A percentile compares a stretch with the other conserved stretches of the same genome.
Conservation (phyloP, 1,140 invertebrate species). For the Triops cancriformis region DNA sequence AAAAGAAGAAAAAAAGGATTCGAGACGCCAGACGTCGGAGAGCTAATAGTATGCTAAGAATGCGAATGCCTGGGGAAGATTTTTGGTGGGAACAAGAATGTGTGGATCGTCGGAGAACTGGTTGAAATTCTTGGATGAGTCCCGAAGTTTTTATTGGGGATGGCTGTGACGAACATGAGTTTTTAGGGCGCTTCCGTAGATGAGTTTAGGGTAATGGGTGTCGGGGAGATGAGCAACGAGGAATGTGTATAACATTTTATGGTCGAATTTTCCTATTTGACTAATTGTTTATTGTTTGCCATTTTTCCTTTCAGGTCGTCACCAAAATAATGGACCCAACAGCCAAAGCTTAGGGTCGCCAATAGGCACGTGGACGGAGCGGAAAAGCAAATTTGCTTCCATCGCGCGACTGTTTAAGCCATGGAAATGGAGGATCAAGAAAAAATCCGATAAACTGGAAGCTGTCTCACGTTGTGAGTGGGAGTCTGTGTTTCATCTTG, state of each 20-base stretch:
- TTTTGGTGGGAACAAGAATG: background rate
- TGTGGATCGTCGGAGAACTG: background rate
- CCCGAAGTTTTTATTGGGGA: background rate
- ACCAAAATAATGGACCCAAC: slow-evolving; percentile 23
- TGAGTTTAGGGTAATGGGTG: background rate
- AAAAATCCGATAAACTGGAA: slow-evolving; percentile 96
- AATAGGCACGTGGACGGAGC: slow-evolving; percentile 59
- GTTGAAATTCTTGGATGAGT: background rate
- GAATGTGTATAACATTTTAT: too few relatives aligned
- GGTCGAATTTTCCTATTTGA: background rate
- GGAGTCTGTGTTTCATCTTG: background rate
- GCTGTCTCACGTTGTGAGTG: slow-evolving; percentile 88
- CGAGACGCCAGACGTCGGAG: background rate
- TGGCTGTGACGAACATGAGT: background rate
- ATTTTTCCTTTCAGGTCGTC: slow-evolving; percentile 23
- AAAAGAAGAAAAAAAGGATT: background rate
- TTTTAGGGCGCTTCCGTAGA: background rate
- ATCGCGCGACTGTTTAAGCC: slow-evolving; percentile 92
- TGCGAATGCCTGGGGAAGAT: background rate
- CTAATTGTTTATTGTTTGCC: background rate
- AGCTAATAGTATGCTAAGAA: background rate
- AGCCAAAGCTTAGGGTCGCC: slow-evolving; percentile 38
- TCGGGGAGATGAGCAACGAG: background rate
- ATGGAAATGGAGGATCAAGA: slow-evolving; percentile 98
- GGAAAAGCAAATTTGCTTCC: slow-evolving; percentile 86